These are phyloP conservation scores for Celastrina argiolus DNA, from an alignment of 2,888 invertebrate species.

Conservation along the genomic window DNA sequence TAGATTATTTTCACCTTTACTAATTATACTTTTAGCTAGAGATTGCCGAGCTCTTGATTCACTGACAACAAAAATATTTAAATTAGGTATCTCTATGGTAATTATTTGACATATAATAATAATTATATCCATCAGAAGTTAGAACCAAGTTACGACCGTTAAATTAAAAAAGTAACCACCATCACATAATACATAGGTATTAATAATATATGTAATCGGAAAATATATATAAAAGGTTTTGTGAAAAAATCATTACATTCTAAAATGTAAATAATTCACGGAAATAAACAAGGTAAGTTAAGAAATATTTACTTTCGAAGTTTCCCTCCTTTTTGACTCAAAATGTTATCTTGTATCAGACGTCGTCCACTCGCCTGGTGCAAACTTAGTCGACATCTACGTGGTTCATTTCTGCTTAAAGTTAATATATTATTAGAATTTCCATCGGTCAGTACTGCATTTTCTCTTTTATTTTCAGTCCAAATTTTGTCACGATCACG, in stretches of 20 bases:
- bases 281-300: too few species aligned
- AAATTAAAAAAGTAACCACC: too few species aligned
- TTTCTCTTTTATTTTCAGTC: slow-evolving; percentile 49
- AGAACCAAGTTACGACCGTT: too few species aligned
- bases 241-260: too few species aligned
- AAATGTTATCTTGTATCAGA: slow-evolving; percentile 28
- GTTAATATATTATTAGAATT: slow-evolving; percentile 61
- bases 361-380: slow-evolving; percentile 29
- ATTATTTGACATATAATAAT: too few species aligned
- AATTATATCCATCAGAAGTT: too few species aligned
- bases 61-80: slow-evolving; percentile 40
- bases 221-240: too few species aligned
- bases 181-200: too few species aligned
- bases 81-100: background rate
- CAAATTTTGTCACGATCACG: slow-evolving; percentile 63
- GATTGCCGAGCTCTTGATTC: slow-evolving; percentile 48
- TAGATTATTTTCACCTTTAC: slow-evolving; percentile 40
- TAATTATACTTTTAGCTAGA: slow-evolving; percentile 27
- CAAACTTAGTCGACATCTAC: slow-evolving; percentile 19
- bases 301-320: slow-evolving; percentile 34
- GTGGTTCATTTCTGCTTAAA: slow-evolving; percentile 22
- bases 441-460: slow-evolving; percentile 48
- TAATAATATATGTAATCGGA: too few species aligned
- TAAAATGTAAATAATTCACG: too few species aligned
- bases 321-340: slow-evolving; percentile 29